Conservation (phyloP, 2,888 invertebrate species). For the Lasioglossum lativentre region DNA sequence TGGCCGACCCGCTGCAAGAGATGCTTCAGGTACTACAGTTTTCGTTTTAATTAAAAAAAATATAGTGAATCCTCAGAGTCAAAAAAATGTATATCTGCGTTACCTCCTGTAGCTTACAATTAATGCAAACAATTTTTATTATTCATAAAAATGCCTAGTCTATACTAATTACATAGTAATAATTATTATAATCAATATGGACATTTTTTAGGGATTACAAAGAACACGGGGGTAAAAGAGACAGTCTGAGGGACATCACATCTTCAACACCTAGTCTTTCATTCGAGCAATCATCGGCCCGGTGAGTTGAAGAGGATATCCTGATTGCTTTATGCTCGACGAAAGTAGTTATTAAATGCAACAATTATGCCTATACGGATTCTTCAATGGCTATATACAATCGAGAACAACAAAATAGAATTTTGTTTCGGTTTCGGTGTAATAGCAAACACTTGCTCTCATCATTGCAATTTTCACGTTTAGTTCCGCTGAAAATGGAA, state of each 20-base stretch:
- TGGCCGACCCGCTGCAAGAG: constrained; percentile 97
- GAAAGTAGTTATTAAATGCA: not conserved
- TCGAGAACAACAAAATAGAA: not conserved
- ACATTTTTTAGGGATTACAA: constrained; percentile 90
- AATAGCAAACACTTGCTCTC: not conserved
- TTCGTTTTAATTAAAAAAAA: not conserved
- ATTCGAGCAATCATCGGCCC: constrained; percentile 76
- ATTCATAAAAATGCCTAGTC: too few species aligned
- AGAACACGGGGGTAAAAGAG: constrained; percentile 92
- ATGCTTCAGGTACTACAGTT: constrained; percentile 90
- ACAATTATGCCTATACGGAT: too few species aligned
- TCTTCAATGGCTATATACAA: not conserved
- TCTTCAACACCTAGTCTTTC: constrained; percentile 92
- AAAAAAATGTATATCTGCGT: too few species aligned
- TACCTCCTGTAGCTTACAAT: too few species aligned
- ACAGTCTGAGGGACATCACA: constrained; percentile 88
- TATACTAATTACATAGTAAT: too few species aligned
- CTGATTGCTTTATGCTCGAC: too few species aligned
- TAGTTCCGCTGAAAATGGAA: constrained; percentile 75
- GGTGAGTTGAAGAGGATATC: too few species aligned
- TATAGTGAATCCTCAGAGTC: not conserved
- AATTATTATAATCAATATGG: not conserved
- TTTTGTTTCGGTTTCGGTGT: too few species aligned
- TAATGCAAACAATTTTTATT: too few species aligned
- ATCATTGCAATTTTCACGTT: not conserved